Evolutionary conservation across 2,797 vertebrate species (phyloP).

Genomic region (Lagodon rhomboides): DNA sequence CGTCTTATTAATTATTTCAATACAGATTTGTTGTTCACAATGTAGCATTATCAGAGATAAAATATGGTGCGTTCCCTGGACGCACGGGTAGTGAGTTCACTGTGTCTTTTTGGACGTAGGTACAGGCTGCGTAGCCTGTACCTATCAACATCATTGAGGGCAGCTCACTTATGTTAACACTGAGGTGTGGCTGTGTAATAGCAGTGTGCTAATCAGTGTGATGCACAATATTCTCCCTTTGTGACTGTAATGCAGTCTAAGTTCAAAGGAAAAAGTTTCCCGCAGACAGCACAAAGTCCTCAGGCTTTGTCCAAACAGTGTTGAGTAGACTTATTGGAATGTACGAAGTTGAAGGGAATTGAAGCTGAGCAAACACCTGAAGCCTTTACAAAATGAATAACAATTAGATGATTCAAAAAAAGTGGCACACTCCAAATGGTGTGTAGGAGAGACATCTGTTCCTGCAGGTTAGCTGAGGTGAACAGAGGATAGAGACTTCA

Average conservation of each 20-base stretch:
- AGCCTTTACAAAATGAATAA: constrained; percentile 61
- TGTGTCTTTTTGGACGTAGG: no score
- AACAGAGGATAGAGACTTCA: constrained; percentile 40
- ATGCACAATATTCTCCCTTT: constrained; percentile 20
- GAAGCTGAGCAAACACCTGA: constrained; percentile 63
- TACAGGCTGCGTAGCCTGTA: no score
- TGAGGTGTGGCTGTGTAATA: constrained; percentile 27
- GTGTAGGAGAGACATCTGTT: constrained; percentile 75
- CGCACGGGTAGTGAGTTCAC: no score
- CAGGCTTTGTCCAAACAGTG: constrained; percentile 42
- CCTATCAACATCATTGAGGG: not conserved
- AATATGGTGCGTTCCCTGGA: no score
- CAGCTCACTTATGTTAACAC: constrained; percentile 5
- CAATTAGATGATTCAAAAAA: constrained; percentile 56
- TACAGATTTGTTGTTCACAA: no score
- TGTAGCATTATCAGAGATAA: no score
- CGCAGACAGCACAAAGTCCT: constrained; percentile 31
- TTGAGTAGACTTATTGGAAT: constrained; percentile 26
- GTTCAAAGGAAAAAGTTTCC: constrained; percentile 59
- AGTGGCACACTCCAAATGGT: constrained; percentile 49
- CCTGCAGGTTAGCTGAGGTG: constrained; percentile 65
- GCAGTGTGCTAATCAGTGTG: constrained; percentile 19
- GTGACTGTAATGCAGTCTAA: constrained; percentile 11
- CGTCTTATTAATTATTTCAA: no score
- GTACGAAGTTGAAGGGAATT: constrained; percentile 46